phyloP scores from a whole-genome alignment of 2,797 vertebrate species.

The Apogon hyalosoma region DNA sequence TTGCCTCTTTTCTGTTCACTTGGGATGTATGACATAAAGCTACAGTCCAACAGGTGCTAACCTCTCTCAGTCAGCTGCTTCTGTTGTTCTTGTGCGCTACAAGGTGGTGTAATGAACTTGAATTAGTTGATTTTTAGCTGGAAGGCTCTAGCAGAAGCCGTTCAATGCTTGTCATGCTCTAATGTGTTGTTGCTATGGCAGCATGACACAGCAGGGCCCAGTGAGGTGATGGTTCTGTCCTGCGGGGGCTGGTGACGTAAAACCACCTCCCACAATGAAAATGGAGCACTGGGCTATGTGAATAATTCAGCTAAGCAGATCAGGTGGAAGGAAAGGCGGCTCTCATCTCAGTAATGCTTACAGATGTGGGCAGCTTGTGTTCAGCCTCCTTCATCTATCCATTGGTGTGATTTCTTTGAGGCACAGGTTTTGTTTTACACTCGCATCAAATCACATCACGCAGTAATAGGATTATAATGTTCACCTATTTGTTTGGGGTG shows the following conservation, averaged over 20 bases:
- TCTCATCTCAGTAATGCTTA: slow-evolving; percentile 28
- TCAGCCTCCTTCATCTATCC: neutral
- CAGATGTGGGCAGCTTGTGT: slow-evolving; percentile 30
- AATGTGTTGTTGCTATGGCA: slow-evolving; percentile 71
- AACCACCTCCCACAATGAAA: slow-evolving; percentile 68
- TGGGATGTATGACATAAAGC: too few relatives aligned
- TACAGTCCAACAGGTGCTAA: too few relatives aligned
- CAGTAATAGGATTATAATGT: neutral
- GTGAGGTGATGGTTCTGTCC: slow-evolving; percentile 58
- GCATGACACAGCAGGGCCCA: slow-evolving; percentile 65
- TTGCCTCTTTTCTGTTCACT: too few relatives aligned
- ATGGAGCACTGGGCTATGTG: slow-evolving; percentile 62
- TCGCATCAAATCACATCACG: too few relatives aligned
- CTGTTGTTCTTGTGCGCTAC: too few relatives aligned
- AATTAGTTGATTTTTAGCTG: neutral
- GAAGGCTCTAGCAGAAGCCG: slow-evolving; percentile 25
- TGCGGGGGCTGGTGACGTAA: slow-evolving; percentile 61
- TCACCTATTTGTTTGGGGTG: neutral
- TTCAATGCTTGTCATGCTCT: slow-evolving; percentile 38
- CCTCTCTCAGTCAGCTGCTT: too few relatives aligned
- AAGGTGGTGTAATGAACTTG: neutral
- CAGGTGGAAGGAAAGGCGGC: slow-evolving; percentile 58
- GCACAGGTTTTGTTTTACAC: slow-evolving; percentile 25
- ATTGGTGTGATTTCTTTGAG: slow-evolving; percentile 35
- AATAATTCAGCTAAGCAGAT: slow-evolving; percentile 77